These are phyloP conservation scores for Venustoraphidia nigricollis DNA, from an alignment of 2,888 invertebrate species.

Conservation along the genomic window DNA sequence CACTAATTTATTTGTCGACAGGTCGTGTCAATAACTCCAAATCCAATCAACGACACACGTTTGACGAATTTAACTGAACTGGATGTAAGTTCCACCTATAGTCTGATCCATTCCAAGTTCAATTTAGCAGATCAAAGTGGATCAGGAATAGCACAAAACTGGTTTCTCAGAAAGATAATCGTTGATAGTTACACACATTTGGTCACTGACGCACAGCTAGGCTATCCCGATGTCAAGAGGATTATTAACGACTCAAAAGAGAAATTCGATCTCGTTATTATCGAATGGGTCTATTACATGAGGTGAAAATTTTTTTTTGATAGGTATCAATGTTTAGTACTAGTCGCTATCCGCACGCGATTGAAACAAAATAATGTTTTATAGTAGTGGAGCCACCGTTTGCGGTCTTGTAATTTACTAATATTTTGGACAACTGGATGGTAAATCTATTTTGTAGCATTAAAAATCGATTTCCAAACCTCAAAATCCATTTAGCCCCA, in stretches of 20 bases:
- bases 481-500: too few relatives aligned
- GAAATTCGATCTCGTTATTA: slow-evolving; percentile 1
- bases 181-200: neutral
- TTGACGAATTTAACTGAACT: slow-evolving; percentile 5
- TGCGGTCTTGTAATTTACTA: too few relatives aligned
- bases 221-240: neutral
- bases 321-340: too few relatives aligned
- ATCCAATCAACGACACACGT: slow-evolving; percentile 5
- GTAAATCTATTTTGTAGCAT: too few relatives aligned
- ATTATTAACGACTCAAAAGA: neutral
- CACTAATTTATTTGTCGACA: slow-evolving; percentile 10
- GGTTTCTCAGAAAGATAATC: neutral
- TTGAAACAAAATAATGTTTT: too few relatives aligned
- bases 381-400: too few relatives aligned
- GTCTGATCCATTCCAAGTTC: neutral
- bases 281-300: neutral
- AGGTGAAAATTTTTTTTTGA: too few relatives aligned
- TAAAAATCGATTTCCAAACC: too few relatives aligned
- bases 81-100: slow-evolving; percentile 1
- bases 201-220: neutral
- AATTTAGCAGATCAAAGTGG: neutral
- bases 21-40: slow-evolving; percentile 14
- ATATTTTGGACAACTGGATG: too few relatives aligned
- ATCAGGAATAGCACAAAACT: neutral
- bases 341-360: too few relatives aligned